Conservation (phyloP, 2,113 vertebrate species). For the Poeciliopsis prolifica region DNA sequence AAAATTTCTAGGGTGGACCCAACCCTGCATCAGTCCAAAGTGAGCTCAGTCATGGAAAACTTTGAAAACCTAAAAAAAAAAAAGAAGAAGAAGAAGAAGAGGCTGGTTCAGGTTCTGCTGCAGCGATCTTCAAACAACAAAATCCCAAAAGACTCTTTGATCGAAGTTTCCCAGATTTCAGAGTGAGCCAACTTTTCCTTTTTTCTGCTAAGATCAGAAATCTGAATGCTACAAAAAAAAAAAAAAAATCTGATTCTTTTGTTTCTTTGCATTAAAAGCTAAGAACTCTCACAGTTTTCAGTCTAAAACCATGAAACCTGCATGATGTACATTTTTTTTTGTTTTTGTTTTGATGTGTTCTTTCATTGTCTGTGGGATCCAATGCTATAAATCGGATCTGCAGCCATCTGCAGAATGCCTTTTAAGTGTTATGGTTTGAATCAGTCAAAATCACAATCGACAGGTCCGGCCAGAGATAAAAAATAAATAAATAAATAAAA, state of each 20-base stretch:
- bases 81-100: slow-evolving; percentile 3
- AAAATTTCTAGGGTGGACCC: slow-evolving; percentile 56
- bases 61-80: slow-evolving; percentile 31
- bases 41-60: slow-evolving; percentile 59
- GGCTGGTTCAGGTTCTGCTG: slow-evolving; percentile 16
- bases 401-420: not conserved
- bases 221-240: no score
- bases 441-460: not conserved
- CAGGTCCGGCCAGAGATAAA: no score
- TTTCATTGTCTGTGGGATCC: not conserved
- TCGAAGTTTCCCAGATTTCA: not conserved
- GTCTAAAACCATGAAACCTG: not conserved
- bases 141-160: slow-evolving; percentile 36
- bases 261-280: not conserved
- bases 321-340: not conserved
- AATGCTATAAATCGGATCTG: not conserved
- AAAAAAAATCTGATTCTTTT: no score
- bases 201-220: not conserved
- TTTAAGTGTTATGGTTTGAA: no score
- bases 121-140: slow-evolving; percentile 10
- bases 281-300: not conserved
- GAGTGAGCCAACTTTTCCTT: not conserved
- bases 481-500: no score
- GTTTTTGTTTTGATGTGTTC: no score
- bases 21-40: slow-evolving; percentile 49